Conservation (phyloP, 2,797 vertebrate species). For the Sebastes reedi region DNA sequence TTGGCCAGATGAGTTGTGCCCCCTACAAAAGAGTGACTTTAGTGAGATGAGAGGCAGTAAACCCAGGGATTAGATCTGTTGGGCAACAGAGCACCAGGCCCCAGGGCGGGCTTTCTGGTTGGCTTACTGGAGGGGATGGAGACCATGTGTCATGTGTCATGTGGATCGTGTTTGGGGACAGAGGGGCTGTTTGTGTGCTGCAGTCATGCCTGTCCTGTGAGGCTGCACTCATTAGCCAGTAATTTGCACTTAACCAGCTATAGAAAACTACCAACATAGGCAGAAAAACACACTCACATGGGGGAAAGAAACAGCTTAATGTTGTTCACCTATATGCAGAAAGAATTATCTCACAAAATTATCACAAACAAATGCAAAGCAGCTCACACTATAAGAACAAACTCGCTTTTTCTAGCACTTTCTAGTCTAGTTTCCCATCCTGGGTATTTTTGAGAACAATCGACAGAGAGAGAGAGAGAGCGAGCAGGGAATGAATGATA, state of each 20-base stretch:
- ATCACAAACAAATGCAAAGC: not conserved
- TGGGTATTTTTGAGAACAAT: not conserved
- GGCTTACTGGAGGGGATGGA: conserved; percentile 48
- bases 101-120: conserved; percentile 46
- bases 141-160: conserved; percentile 57
- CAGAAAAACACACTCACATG: not conserved
- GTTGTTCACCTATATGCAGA: not conserved
- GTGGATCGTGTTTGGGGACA: conserved; percentile 50
- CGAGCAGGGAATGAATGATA: not conserved
- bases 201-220: conserved; percentile 21
- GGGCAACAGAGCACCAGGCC: conserved; percentile 52
- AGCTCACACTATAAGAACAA: not conserved
- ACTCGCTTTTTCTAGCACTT: not conserved
- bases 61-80: conserved; percentile 73
- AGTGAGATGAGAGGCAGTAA: conserved; percentile 73
- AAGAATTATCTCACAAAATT: not conserved
- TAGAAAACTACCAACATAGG: conserved; percentile 8
- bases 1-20: conserved; percentile 73
- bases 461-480: not conserved
- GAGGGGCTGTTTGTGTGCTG: conserved; percentile 32
- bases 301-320: not conserved
- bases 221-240: conserved; percentile 15
- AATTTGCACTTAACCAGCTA: conserved; percentile 19
- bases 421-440: not conserved
- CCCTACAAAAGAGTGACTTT: conserved; percentile 78